Conservation (phyloP, 2,113 vertebrate species). For the Mystacornis crossleyi region DNA sequence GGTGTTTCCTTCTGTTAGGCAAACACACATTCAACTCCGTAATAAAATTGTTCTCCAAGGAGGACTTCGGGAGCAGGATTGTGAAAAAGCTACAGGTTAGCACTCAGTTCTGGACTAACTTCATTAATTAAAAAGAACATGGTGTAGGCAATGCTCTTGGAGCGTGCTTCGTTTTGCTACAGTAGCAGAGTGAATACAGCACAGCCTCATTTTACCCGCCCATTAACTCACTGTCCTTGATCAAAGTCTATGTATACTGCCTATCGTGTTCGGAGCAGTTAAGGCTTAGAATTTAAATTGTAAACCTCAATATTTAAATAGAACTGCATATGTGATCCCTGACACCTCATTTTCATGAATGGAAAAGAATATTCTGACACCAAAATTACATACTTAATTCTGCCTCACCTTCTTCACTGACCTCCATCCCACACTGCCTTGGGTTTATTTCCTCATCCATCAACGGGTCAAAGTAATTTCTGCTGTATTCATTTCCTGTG, state of each 20-base stretch:
- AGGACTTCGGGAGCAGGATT: neutral
- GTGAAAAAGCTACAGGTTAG: neutral
- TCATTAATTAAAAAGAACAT: neutral
- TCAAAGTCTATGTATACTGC: slow-evolving; percentile 49
- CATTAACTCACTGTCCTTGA: slow-evolving; percentile 67
- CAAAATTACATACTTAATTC: slow-evolving; percentile 99
- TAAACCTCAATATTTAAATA: slow-evolving; percentile 75
- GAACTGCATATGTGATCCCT: slow-evolving; percentile 76
- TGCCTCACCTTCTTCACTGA: slow-evolving; percentile 90
- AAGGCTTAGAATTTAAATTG: slow-evolving; percentile 72
- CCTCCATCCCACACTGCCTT: slow-evolving; percentile 88
- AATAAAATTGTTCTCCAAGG: neutral
- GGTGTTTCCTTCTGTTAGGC: neutral
- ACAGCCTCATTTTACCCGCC: neutral
- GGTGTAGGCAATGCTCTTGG: neutral
- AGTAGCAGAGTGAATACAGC: neutral
- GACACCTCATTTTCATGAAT: slow-evolving; percentile 94
- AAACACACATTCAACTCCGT: neutral
- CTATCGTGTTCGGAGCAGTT: slow-evolving; percentile 4
- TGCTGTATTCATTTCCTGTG: slow-evolving; percentile 94
- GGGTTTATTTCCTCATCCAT: slow-evolving; percentile 90
- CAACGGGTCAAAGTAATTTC: slow-evolving; percentile 96
- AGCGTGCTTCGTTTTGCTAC: neutral
- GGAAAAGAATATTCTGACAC: slow-evolving; percentile 92
- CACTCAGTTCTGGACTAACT: neutral